Conservation (phyloP, 2,113 vertebrate species). For the Scalopus aquaticus region DNA sequence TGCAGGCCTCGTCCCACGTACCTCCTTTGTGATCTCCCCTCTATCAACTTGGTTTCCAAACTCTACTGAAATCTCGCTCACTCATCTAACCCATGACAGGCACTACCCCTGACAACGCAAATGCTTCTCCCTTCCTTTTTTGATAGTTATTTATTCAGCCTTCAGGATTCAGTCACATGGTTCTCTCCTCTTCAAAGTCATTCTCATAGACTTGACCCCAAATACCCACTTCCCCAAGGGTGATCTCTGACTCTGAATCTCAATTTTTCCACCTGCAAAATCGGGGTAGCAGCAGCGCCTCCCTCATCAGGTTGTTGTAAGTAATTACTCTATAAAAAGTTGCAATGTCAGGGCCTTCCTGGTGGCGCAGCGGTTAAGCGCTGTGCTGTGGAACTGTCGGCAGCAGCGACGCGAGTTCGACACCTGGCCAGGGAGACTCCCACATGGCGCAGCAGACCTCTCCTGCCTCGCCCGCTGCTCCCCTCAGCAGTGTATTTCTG, state of each 20-base stretch:
- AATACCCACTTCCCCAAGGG: not conserved
- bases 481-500: too few species aligned
- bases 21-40: not conserved
- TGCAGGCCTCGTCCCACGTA: not conserved
- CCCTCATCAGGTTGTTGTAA: not conserved
- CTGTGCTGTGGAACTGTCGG: too few species aligned
- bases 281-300: accelerated
- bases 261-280: not conserved
- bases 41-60: not conserved
- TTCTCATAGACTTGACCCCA: not conserved
- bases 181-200: not conserved
- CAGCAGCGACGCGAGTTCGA: too few species aligned
- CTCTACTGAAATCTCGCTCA: not conserved
- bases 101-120: not conserved
- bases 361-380: too few species aligned
- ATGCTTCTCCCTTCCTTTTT: not conserved
- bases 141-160: not conserved
- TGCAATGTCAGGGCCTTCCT: too few species aligned
- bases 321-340: not conserved
- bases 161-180: not conserved
- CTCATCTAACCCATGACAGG: not conserved
- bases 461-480: too few species aligned
- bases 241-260: not conserved
- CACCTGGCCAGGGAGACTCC: too few species aligned
- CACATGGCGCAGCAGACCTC: too few species aligned